These are phyloP conservation scores for Callyntrura guangdongensis DNA, from an alignment of 2,888 invertebrate species.

Conservation along the genomic window DNA sequence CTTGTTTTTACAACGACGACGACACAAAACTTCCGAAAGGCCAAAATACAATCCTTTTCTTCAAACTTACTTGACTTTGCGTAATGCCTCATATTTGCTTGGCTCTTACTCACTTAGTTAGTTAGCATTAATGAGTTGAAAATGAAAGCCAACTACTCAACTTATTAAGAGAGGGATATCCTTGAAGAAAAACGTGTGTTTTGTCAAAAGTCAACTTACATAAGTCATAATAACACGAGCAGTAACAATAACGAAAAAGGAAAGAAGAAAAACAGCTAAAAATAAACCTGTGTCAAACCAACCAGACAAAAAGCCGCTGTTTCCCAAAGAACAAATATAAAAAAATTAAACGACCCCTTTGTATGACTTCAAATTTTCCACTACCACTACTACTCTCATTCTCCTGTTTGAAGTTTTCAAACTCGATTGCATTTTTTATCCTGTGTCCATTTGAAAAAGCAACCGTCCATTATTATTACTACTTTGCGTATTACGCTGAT, in stretches of 20 bases:
- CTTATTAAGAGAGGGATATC: neutral
- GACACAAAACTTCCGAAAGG: slow-evolving; percentile 5
- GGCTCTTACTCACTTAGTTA: neutral
- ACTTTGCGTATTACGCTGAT: neutral
- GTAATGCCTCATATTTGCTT: neutral
- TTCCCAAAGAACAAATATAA: neutral
- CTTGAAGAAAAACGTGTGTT: slow-evolving; percentile 3
- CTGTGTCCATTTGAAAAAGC: neutral
- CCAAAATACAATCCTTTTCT: neutral
- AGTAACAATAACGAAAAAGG: neutral
- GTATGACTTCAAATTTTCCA: neutral
- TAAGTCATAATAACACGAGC: neutral
- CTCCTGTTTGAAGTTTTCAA: neutral
- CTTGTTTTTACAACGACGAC: no score
- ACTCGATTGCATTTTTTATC: neutral
- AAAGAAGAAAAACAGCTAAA: neutral
- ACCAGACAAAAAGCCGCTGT: neutral
- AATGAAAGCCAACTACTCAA: neutral
- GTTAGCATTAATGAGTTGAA: neutral
- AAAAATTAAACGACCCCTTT: no score
- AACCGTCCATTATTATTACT: neutral
- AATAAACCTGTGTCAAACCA: slow-evolving; percentile 1
- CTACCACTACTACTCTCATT: neutral
- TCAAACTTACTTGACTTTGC: neutral
- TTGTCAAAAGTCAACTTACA: neutral